Conservation (phyloP, 2,113 vertebrate genomes). For the Clarias macrocephalus region DNA sequence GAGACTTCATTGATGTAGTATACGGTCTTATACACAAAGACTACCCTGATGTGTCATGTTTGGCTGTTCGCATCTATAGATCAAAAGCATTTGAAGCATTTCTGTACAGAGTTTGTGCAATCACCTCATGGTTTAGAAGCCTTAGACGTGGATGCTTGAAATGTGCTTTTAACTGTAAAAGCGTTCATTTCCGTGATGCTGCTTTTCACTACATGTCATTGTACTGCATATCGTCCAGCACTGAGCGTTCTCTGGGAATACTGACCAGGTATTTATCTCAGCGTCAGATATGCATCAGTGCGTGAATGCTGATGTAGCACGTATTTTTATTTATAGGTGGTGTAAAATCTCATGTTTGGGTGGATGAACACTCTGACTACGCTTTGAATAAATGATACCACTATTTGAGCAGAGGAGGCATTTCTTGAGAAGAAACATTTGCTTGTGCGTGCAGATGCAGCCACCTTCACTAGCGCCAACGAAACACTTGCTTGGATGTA, state of each 20-base stretch:
- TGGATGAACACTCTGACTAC: neutral
- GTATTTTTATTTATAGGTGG: neutral
- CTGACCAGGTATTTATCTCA: constrained; percentile 48
- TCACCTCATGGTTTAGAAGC: neutral
- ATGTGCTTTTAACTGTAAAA: neutral
- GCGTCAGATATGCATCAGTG: constrained; percentile 37
- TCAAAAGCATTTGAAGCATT: neutral
- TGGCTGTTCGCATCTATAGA: neutral
- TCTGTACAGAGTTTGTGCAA: neutral
- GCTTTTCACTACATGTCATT: neutral
- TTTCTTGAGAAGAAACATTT: neutral
- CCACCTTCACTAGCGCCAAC: neutral
- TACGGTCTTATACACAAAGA: neutral
- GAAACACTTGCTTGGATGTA: neutral
- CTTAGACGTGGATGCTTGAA: neutral
- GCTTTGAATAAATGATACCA: neutral
- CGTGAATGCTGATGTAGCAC: neutral
- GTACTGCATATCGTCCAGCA: neutral
- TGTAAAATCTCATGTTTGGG: neutral
- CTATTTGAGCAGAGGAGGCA: neutral
- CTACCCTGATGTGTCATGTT: neutral
- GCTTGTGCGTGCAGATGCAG: neutral
- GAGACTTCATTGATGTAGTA: neutral
- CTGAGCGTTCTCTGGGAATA: constrained; percentile 25
- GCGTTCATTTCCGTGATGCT: neutral